A percentile compares a stretch with the other conserved stretches of the same genome.
Evolutionary conservation across 2,797 vertebrate species (phyloP).

Genomic region (Poeciliopsis paucimaculata): DNA sequence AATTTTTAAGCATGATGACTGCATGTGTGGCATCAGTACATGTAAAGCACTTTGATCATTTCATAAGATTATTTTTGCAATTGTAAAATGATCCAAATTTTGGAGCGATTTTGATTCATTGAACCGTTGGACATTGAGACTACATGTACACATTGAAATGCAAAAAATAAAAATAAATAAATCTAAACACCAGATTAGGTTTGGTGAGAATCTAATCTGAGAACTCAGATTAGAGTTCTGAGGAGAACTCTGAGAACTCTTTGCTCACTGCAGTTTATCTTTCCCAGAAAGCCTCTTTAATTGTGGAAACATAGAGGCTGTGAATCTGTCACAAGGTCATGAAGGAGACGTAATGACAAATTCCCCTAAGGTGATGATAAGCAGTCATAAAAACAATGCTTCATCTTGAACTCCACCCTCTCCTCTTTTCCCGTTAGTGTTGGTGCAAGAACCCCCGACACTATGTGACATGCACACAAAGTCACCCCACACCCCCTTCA

Average conservation of each 20-base stretch:
- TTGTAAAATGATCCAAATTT: not conserved
- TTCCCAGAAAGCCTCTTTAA: not conserved
- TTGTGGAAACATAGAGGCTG: constrained; percentile 7
- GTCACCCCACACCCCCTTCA: constrained; percentile 72
- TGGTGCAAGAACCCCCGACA: constrained; percentile 49
- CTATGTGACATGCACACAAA: constrained; percentile 51
- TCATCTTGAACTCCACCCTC: constrained; percentile 90
- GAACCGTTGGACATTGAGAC: not conserved
- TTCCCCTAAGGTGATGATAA: constrained; percentile 72
- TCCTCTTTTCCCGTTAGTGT: constrained; percentile 70
- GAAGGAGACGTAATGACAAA: constrained; percentile 73
- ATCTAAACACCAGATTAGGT: not conserved
- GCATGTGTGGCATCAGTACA: not conserved
- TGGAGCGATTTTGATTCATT: not conserved
- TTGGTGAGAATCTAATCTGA: too few relatives aligned
- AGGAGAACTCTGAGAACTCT: not conserved
- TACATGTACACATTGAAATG: not conserved
- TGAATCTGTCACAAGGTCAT: constrained; percentile 60
- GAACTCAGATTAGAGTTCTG: too few relatives aligned
- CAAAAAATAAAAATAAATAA: not conserved
- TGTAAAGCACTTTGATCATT: not conserved
- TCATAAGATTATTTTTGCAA: not conserved
- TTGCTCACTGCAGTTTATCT: not conserved
- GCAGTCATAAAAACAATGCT: constrained; percentile 81
- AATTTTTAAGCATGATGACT: not conserved